Base-by-base conservation (phyloP, 2,888 invertebrate genomes). In the Dicyrtomina minuta region DNA sequence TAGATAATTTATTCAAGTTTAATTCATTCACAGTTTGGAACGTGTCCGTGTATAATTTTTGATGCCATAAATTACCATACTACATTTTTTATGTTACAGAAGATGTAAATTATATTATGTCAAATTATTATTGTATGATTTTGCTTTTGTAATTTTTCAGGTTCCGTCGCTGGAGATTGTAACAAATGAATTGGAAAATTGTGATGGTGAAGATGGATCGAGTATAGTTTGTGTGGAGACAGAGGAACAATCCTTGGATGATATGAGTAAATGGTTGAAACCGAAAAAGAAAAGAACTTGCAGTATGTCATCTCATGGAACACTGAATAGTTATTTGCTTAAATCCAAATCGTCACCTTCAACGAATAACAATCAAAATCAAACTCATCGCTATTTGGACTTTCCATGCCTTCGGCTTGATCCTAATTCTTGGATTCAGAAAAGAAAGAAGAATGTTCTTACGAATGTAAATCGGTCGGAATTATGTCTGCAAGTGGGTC, bases 351-450 rank as follows among this genome's bases (percentile, higher is more conserved):
- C 20, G 1, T 26, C 46, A 2, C 41, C 20, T 12, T 26, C 46
- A 2, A 60, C 10, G 46, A 39, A 26, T 33, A 58, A 24, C 27
- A 26, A 33, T 26, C 33, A 58, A 8, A 20, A 33, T 17, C 33
- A 33, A 39, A 64, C 22, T 15, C 27, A 53, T 33, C 20, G 17
- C 2, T 27, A 43, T 15, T 53, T 77, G 4, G 75, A 75, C 53
- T 77, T 75, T 46, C 77, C 77, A 13, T 74, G 74, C 51, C 71
- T 77, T 39, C 56, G 51, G 41, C 66, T 72, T 46, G 74, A 74
- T 24, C 62, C 75, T 1, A 69, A 66, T 24, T 68, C 64, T n/a
- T 77, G 77, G 77, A 60, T 75, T 22, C 72, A 62, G 22, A 77
- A 74, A 53, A 51, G 65, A n/a, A 39, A 53, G 26, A 53, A 17